A percentile compares a stretch with the other conserved stretches of the same genome.
Conservation (phyloP, 2,113 vertebrate species). For the Ophiodon elongatus region DNA sequence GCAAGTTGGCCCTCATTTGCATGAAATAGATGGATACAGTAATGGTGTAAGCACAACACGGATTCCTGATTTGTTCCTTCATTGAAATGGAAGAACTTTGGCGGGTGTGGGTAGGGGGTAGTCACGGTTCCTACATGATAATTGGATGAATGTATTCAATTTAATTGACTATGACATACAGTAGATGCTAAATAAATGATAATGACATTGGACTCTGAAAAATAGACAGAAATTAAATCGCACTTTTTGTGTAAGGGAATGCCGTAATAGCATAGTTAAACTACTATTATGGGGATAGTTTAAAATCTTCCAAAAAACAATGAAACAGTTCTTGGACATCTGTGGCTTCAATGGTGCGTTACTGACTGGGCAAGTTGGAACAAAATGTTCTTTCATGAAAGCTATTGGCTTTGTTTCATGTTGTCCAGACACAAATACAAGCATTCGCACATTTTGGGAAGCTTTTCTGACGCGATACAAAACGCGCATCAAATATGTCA, state of each 20-base stretch:
- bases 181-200: neutral
- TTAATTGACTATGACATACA: neutral
- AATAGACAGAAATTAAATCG: neutral
- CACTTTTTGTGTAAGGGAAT: neutral
- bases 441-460: neutral
- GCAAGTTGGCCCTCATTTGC: slow-evolving; percentile 64
- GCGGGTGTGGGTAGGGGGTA: neutral
- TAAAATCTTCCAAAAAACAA: neutral
- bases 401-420: neutral
- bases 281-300: neutral
- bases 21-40: slow-evolving; percentile 55
- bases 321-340: neutral
- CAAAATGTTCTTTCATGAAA: neutral
- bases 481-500: neutral
- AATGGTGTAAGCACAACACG: slow-evolving; percentile 10
- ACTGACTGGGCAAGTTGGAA: neutral
- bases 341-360: neutral
- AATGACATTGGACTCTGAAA: neutral
- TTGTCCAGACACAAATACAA: neutral
- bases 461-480: neutral
- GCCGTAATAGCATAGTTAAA: neutral
- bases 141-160: slow-evolving; percentile 10
- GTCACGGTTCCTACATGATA: neutral
- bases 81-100: slow-evolving; percentile 6
- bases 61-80: slow-evolving; percentile 34